Percentiles rank a stretch among this genome's conserved stretches.
Conservation (phyloP, 2,113 vertebrate species). For the Tragelaphus scriptus region DNA sequence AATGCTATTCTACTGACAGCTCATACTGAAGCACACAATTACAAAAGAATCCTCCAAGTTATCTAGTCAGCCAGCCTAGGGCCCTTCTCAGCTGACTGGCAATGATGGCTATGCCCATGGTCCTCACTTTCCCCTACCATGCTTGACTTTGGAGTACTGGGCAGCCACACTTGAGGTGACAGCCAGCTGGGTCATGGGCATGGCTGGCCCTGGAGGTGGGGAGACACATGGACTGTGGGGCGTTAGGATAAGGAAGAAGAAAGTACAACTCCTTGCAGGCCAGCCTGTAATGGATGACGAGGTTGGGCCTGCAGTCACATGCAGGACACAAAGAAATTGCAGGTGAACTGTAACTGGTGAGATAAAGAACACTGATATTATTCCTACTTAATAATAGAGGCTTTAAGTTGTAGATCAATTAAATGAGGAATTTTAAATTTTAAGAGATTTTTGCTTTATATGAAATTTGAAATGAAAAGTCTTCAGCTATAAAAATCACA, state of each 20-base stretch:
- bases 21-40: neutral
- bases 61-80: neutral
- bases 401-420: neutral
- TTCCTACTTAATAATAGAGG: neutral
- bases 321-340: neutral
- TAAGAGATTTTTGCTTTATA: neutral
- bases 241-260: neutral
- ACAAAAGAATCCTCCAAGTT: neutral
- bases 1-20: neutral
- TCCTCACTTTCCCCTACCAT: neutral
- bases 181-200: neutral
- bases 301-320: neutral
- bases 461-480: constrained; percentile 16
- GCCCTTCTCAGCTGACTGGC: neutral
- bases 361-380: neutral
- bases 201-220: neutral
- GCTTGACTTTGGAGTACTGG: neutral
- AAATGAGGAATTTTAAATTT: neutral
- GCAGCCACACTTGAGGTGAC: neutral
- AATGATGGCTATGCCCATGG: neutral
- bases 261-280: neutral
- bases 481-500: neutral
- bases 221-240: too few relatives aligned
- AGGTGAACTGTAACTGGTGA: neutral
- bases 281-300: neutral